Conservation (phyloP, 2,888 invertebrate species). For the Eilema sororculum region DNA sequence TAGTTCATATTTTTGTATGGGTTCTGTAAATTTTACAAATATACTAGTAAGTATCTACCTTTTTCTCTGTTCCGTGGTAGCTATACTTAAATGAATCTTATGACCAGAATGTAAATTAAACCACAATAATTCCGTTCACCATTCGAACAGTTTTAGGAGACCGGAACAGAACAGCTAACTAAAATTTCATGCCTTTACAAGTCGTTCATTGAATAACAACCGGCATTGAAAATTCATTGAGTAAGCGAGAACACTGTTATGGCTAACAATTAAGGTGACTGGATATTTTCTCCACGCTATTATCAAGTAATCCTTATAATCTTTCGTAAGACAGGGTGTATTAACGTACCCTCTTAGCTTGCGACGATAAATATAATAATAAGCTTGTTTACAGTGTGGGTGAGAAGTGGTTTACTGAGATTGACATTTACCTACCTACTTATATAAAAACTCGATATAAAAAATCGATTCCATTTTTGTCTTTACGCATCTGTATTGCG, state of each 20-base stretch:
- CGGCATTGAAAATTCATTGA: constrained; percentile 29
- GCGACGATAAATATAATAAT: constrained; percentile 14
- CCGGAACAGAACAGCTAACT: not conserved
- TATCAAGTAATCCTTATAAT: constrained; percentile 21
- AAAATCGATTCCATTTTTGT: too few relatives aligned
- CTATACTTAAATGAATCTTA: too few relatives aligned
- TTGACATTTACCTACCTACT: not conserved
- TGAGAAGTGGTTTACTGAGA: not conserved
- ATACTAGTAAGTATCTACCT: too few relatives aligned
- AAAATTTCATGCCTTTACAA: not conserved
- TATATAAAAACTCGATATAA: too few relatives aligned
- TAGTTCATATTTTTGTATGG: too few relatives aligned
- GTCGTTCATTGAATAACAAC: constrained; percentile 1
- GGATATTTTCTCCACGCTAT: constrained; percentile 17
- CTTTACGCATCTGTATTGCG: too few relatives aligned
- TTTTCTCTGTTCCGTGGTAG: too few relatives aligned
- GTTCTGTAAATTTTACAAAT: too few relatives aligned
- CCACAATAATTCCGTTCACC: not conserved
- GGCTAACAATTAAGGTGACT: constrained; percentile 15
- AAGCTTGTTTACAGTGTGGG: constrained; percentile 13
- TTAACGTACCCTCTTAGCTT: constrained; percentile 13
- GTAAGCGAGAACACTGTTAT: constrained; percentile 17
- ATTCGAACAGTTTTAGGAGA: not conserved
- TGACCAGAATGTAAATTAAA: too few relatives aligned
- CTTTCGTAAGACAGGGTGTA: constrained; percentile 18